Percentiles rank a stretch among this genome's conserved stretches.
These are phyloP conservation scores for Athalia cordata DNA, from an alignment of 2,888 invertebrate species.

Conservation along the genomic window DNA sequence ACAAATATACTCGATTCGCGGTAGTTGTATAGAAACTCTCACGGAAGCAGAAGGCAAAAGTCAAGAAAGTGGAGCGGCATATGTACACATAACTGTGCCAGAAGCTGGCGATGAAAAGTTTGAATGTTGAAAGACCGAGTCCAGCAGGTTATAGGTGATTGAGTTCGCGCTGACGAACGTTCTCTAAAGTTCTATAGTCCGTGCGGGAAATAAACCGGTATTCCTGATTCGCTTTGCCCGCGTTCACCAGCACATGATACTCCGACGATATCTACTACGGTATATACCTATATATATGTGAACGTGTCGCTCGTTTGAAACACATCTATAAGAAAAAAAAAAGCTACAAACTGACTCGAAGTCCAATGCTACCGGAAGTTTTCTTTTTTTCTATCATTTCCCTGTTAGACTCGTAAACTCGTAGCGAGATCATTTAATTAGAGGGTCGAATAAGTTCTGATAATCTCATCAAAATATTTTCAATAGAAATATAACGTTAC, in stretches of 20 bases:
- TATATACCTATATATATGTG: background rate
- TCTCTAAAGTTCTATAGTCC: background rate
- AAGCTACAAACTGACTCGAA: conserved; percentile 41
- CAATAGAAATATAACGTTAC: too few species aligned
- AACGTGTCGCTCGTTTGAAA: background rate
- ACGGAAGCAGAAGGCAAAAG: conserved; percentile 35
- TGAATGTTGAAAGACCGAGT: conserved; percentile 41
- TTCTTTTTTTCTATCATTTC: conserved; percentile 9
- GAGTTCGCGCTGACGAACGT: conserved; percentile 44
- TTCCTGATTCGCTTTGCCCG: conserved; percentile 39
- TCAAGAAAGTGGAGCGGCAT: conserved; percentile 41
- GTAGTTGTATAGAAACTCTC: conserved; percentile 37
- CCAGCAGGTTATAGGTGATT: conserved; percentile 43
- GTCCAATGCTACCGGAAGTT: conserved; percentile 33
- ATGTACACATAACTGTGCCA: background rate
- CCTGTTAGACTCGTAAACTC: background rate
- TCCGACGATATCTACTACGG: conserved; percentile 23
- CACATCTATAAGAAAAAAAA: conserved; percentile 10
- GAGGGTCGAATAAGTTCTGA: conserved; percentile 11
- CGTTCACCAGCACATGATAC: conserved; percentile 29
- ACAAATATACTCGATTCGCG: conserved; percentile 20
- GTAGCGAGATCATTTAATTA: conserved; percentile 15
- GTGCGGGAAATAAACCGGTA: conserved; percentile 36
- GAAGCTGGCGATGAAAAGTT: conserved; percentile 37
- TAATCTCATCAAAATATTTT: too few species aligned